Evolutionary conservation across 23 tunicate genomes (phyloP).

Genomic region (Trididemnum nubilum): DNA sequence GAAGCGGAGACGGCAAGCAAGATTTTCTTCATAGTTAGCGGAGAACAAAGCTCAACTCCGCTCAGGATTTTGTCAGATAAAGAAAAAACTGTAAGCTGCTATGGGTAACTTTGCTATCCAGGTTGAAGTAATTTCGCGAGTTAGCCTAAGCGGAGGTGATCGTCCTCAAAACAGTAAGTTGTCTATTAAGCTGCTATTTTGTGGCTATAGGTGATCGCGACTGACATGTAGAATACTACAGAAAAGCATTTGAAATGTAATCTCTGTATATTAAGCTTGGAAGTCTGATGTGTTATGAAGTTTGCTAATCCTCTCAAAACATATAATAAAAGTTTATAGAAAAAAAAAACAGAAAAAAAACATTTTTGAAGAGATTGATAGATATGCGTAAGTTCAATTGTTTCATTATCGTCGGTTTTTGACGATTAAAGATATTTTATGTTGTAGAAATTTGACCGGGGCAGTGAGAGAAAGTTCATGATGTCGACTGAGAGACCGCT

Average conservation of each 20-base stretch:
- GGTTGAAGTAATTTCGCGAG: background rate
- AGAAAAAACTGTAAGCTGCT: conserved; percentile 36
- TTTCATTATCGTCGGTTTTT: background rate
- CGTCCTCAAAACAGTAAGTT: no score
- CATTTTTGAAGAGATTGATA: no score
- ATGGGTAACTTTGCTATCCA: background rate
- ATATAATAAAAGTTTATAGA: no score
- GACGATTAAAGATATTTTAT: background rate
- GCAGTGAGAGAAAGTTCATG: conserved; percentile 59
- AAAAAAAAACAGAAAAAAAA: no score
- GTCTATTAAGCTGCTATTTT: background rate
- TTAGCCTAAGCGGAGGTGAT: background rate
- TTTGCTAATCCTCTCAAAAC: no score
- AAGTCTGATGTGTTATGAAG: no score
- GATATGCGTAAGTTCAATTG: no score
- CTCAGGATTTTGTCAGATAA: conserved; percentile 45
- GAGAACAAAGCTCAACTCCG: conserved; percentile 44
- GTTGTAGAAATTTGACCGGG: conserved; percentile 50
- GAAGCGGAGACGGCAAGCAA: conserved; percentile 65
- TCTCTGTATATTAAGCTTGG: no score
- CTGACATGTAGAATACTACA: no score
- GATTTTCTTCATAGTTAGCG: conserved; percentile 56
- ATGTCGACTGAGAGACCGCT: conserved; percentile 47
- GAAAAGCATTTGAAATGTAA: no score
- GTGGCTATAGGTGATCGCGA: no score